These are phyloP conservation scores for Lytechinus pictus DNA, from an alignment of 35 echinoderm and acorn worm species.

Conservation along the genomic window DNA sequence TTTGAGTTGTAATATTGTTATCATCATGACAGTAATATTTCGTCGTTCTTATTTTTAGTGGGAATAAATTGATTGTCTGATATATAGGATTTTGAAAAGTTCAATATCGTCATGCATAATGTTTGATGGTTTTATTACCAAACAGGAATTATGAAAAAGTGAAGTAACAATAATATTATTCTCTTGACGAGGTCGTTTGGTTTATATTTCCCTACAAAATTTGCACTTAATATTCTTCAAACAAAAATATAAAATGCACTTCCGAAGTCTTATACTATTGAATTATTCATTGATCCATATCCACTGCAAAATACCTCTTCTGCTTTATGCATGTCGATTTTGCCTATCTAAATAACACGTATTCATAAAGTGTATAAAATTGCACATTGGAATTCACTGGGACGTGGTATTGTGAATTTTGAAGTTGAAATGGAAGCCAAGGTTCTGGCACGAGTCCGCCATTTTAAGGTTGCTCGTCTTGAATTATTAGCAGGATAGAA, in stretches of 20 bases:
- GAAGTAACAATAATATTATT: neutral
- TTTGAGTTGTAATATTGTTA: neutral
- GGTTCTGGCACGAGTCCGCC: neutral
- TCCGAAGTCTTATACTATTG: neutral
- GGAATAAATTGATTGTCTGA: neutral
- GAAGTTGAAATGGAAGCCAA: slow-evolving; percentile 18
- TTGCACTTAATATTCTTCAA: neutral
- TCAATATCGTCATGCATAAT: neutral
- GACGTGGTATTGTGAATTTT: neutral
- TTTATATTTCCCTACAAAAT: neutral
- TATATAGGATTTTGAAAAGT: neutral
- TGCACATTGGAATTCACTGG: neutral
- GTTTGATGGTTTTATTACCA: neutral
- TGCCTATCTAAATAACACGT: neutral
- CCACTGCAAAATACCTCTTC: neutral
- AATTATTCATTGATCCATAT: neutral
- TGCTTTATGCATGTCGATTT: neutral
- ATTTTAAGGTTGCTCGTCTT: neutral
- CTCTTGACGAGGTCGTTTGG: neutral
- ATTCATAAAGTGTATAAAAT: slow-evolving; percentile 15
- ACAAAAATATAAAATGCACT: neutral
- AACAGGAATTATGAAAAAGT: neutral
- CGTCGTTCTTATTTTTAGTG: neutral
- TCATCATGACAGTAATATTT: too few relatives aligned
- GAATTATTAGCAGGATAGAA: neutral